Percentiles rank a stretch among this genome's conserved stretches.
Evolutionary conservation across 2,888 invertebrate genomes (phyloP).

Genomic region (Plebejus argus): DNA sequence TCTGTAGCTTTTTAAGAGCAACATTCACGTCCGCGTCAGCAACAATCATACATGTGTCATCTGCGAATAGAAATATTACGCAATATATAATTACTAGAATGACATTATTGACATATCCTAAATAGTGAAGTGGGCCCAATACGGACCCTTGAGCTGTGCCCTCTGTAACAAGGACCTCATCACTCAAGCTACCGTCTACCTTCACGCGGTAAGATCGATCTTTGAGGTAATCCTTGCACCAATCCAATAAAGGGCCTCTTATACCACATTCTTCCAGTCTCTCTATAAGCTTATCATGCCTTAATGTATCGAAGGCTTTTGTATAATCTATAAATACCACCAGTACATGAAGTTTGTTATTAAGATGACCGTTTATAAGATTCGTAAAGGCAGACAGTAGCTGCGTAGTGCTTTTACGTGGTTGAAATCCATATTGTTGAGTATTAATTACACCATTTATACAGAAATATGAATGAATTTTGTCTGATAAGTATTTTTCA

Average conservation of each 20-base stretch:
- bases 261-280: slow-evolving; percentile 22
- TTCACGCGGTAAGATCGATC: slow-evolving; percentile 22
- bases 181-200: not conserved
- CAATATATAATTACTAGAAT: not conserved
- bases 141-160: slow-evolving; percentile 24
- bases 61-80: slow-evolving; percentile 5
- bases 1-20: not conserved
- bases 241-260: not conserved
- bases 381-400: slow-evolving; percentile 32
- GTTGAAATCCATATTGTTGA: not conserved
- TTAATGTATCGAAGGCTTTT: slow-evolving; percentile 24
- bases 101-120: slow-evolving; percentile 10
- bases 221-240: slow-evolving; percentile 12
- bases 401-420: slow-evolving; percentile 9
- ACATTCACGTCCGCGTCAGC: not conserved
- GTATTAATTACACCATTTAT: slow-evolving; percentile 28
- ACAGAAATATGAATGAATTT: slow-evolving; percentile 25
- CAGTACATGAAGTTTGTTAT: slow-evolving; percentile 8
- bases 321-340: slow-evolving; percentile 16
- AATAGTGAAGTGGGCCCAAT: slow-evolving; percentile 18
- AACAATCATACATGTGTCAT: slow-evolving; percentile 9
- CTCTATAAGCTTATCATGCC: not conserved
- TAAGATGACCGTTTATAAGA: not conserved
- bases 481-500: slow-evolving; percentile 30
- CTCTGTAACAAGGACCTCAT: not conserved